Percentiles rank a stretch among this genome's conserved stretches.
phyloP scores from a whole-genome alignment of 2,113 vertebrate genomes.

The Phylloscopus trochilus region DNA sequence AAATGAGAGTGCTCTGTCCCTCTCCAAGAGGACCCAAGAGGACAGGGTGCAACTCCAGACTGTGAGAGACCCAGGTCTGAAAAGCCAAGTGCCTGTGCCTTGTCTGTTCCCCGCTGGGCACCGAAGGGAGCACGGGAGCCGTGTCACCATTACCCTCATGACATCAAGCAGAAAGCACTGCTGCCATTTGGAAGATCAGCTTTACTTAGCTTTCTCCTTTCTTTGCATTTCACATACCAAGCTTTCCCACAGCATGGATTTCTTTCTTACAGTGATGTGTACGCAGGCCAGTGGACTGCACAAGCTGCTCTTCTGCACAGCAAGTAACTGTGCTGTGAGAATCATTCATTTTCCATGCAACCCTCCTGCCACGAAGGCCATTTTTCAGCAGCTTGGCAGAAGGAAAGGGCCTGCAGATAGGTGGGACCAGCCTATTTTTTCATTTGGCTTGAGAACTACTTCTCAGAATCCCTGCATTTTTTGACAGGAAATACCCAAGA shows the following conservation, averaged over 20 bases:
- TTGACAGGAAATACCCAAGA: background rate
- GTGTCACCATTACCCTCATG: too few relatives aligned
- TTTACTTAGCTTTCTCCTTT: background rate
- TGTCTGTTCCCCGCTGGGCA: accelerated
- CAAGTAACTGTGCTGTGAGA: background rate
- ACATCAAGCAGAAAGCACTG: background rate
- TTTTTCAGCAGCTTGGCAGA: background rate
- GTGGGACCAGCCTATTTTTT: background rate
- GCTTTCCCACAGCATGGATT: background rate
- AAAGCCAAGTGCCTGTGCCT: accelerated
- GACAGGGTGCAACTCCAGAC: background rate
- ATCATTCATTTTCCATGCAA: accelerated
- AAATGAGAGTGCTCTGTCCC: background rate
- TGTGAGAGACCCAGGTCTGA: accelerated
- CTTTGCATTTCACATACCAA: background rate
- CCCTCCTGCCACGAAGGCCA: accelerated
- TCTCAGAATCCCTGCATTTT: background rate
- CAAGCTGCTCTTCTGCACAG: background rate
- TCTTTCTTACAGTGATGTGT: background rate
- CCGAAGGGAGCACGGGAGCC: accelerated
- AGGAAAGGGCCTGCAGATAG: background rate
- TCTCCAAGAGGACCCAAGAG: background rate
- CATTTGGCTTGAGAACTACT: background rate
- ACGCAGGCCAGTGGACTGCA: too few relatives aligned
- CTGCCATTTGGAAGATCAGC: background rate